Evolutionary conservation across 2,113 vertebrate species (phyloP).

Genomic region (Ictalurus punctatus): DNA sequence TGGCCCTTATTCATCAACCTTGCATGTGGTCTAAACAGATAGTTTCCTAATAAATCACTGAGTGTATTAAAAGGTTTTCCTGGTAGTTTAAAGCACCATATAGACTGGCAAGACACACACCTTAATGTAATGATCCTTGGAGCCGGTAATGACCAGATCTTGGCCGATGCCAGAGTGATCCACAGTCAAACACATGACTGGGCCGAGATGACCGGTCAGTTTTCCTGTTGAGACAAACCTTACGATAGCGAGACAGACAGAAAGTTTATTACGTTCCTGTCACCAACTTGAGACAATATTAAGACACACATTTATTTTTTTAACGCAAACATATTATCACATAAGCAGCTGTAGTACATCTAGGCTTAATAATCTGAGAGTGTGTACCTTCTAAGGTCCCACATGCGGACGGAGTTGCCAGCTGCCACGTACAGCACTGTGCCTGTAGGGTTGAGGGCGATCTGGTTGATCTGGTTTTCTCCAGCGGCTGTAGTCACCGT

Average conservation of each 20-base stretch:
- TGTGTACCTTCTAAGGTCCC: slow-evolving; percentile 91
- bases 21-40: background rate
- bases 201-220: slow-evolving; percentile 88
- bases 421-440: slow-evolving; percentile 91
- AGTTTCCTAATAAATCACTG: background rate
- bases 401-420: slow-evolving; percentile 92
- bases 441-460: slow-evolving; percentile 88
- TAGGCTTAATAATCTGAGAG: background rate
- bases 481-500: slow-evolving; percentile 90
- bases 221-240: slow-evolving; percentile 97
- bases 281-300: background rate
- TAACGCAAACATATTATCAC: background rate
- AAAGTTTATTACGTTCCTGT: background rate
- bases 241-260: background rate
- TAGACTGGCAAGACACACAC: slow-evolving; percentile 63
- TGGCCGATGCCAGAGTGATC: slow-evolving; percentile 86
- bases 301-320: background rate
- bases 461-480: slow-evolving; percentile 96
- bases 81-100: background rate
- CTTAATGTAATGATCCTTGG: slow-evolving; percentile 97
- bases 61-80: background rate
- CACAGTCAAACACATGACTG: slow-evolving; percentile 97
- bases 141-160: slow-evolving; percentile 93
- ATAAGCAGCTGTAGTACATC: background rate
- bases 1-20: background rate